phyloP scores from a whole-genome alignment of 2,113 vertebrate species.

The Athene noctua region DNA sequence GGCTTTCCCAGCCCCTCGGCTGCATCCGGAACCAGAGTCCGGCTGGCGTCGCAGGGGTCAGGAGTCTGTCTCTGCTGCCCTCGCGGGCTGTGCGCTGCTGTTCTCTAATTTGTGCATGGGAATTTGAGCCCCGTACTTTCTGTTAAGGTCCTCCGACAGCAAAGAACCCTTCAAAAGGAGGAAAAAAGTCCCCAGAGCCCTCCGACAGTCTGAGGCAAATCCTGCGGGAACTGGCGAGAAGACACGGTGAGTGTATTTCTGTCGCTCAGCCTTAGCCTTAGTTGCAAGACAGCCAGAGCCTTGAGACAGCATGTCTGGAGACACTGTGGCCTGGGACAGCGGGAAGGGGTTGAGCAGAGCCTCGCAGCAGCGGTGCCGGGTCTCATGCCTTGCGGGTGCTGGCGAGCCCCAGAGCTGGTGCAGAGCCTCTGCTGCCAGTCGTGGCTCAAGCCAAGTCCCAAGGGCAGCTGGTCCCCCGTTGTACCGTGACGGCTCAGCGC shows the following conservation, averaged over 20 bases:
- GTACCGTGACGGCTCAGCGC: not conserved
- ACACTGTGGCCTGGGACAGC: too few species aligned
- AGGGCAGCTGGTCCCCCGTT: not conserved
- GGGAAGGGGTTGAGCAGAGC: too few species aligned
- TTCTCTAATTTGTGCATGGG: not conserved
- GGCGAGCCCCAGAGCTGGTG: too few species aligned
- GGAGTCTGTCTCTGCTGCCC: too few species aligned
- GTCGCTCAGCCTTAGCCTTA: not conserved
- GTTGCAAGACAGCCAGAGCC: not conserved
- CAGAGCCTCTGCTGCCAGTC: not conserved
- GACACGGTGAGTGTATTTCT: not conserved
- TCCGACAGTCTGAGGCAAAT: not conserved
- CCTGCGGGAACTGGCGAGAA: not conserved
- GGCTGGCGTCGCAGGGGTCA: too few species aligned
- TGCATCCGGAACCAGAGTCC: too few species aligned
- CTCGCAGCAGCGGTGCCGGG: too few species aligned
- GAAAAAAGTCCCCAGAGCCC: not conserved
- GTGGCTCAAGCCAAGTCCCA: not conserved
- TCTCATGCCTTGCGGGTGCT: too few species aligned
- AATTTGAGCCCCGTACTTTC: not conserved
- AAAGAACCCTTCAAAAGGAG: not conserved
- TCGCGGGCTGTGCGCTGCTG: too few species aligned
- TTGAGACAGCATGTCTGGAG: not conserved
- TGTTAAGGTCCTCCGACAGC: not conserved
- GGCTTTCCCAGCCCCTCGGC: too few species aligned